These are phyloP conservation scores for Chaetophractus vellerosus DNA, from an alignment of 2,797 vertebrate species.

Conservation along the genomic window DNA sequence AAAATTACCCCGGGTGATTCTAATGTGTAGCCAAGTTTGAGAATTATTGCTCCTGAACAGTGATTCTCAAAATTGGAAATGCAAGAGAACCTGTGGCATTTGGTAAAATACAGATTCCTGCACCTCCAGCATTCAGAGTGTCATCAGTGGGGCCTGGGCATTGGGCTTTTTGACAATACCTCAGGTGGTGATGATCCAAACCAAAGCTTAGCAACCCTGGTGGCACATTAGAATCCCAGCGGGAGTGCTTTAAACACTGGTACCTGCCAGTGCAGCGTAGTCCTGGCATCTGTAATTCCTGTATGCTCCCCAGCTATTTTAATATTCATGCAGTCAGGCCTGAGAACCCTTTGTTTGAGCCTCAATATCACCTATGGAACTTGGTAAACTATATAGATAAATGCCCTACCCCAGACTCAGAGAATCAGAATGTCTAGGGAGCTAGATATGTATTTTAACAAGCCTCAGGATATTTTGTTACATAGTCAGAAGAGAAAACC, in stretches of 20 bases:
- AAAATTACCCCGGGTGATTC: not conserved
- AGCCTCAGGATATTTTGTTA: not conserved
- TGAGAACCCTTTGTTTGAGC: not conserved
- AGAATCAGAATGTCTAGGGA: not conserved
- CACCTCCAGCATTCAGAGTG: not conserved
- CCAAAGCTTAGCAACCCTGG: not conserved
- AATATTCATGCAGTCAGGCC: not conserved
- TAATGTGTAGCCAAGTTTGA: not conserved
- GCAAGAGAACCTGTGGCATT: not conserved
- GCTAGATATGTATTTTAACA: conserved; percentile 2
- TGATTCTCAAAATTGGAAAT: not conserved
- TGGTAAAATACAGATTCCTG: not conserved
- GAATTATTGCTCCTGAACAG: not conserved
- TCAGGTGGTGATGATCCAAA: not conserved
- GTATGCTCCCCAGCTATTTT: not conserved
- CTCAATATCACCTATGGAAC: not conserved
- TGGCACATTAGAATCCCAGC: not conserved
- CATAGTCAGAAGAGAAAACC: conserved; percentile 35
- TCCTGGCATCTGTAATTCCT: not conserved
- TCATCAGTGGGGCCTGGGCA: not conserved
- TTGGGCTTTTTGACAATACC: not conserved
- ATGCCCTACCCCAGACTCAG: not conserved
- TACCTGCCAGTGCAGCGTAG: not conserved
- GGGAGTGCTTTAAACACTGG: not conserved
- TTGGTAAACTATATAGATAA: not conserved